Conservation (phyloP, 2,113 vertebrate genomes). For the Zootoca vivipara region DNA sequence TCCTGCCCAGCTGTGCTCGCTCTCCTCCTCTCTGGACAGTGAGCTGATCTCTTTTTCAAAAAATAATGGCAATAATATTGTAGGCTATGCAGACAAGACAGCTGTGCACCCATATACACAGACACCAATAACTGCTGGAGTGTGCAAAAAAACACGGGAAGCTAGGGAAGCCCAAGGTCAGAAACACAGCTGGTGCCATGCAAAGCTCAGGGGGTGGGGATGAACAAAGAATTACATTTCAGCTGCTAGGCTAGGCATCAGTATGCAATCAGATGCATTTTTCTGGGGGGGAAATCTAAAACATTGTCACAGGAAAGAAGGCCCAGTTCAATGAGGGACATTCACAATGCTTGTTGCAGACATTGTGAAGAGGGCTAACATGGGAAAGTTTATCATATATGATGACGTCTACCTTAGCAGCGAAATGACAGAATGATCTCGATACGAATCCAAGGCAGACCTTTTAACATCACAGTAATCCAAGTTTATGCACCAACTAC, state of each 20-base stretch:
- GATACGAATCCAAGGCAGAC: no score
- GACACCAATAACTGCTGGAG: not conserved
- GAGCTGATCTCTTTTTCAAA: not conserved
- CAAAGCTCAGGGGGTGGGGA: not conserved
- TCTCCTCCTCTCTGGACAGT: no score
- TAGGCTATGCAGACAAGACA: not conserved
- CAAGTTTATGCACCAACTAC: no score
- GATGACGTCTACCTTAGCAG: not conserved
- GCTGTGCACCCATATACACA: not conserved
- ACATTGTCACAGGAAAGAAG: not conserved
- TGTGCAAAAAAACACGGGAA: not conserved
- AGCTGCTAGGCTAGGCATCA: not conserved
- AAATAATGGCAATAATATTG: not conserved
- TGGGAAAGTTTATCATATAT: not conserved
- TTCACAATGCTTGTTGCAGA: not conserved
- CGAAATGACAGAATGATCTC: no score
- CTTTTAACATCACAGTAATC: no score
- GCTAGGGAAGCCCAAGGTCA: not conserved
- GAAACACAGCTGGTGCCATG: not conserved
- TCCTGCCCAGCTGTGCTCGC: not conserved
- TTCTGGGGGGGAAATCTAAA: not conserved
- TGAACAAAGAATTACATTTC: not conserved
- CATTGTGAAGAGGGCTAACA: not conserved
- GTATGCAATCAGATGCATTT: not conserved
- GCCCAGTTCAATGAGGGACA: not conserved